These are phyloP conservation scores for Dasysyrphus tricinctus DNA, from an alignment of 2,888 invertebrate genomes.

Conservation along the genomic window DNA sequence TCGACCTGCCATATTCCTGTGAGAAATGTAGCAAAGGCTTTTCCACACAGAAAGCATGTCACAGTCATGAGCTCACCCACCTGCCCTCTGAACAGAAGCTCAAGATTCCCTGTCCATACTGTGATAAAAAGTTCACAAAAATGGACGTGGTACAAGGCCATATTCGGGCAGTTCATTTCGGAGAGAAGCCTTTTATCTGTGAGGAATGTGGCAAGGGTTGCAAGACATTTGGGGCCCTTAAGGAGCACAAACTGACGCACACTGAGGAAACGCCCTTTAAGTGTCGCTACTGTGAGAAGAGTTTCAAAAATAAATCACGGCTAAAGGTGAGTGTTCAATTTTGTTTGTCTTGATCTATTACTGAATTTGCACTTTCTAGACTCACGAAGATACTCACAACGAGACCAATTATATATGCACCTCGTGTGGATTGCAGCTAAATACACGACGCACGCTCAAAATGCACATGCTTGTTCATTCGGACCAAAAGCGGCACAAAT, in stretches of 20 bases:
- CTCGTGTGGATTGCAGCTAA: conserved; percentile 82
- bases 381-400: conserved; percentile 83
- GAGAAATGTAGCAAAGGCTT: conserved; percentile 76
- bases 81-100: conserved; percentile 78
- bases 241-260: conserved; percentile 84
- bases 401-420: conserved; percentile 83
- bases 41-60: conserved; percentile 72
- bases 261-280: conserved; percentile 83
- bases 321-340: conserved; percentile 76
- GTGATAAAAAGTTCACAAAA: conserved; percentile 81
- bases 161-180: conserved; percentile 80
- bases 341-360: neutral
- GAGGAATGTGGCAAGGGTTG: conserved; percentile 84
- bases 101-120: conserved; percentile 78
- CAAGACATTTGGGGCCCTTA: conserved; percentile 84
- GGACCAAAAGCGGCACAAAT: conserved; percentile 81
- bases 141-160: conserved; percentile 78
- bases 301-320: conserved; percentile 81
- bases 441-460: conserved; percentile 83
- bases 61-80: conserved; percentile 76
- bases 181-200: conserved; percentile 83
- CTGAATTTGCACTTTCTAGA: conserved; percentile 73
- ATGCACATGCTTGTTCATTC: conserved; percentile 83
- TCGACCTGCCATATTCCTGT: conserved; percentile 73
- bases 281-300: conserved; percentile 82